Base-by-base conservation (phyloP, 2,113 vertebrate genomes). In the Gasterosteus nipponicus region DNA sequence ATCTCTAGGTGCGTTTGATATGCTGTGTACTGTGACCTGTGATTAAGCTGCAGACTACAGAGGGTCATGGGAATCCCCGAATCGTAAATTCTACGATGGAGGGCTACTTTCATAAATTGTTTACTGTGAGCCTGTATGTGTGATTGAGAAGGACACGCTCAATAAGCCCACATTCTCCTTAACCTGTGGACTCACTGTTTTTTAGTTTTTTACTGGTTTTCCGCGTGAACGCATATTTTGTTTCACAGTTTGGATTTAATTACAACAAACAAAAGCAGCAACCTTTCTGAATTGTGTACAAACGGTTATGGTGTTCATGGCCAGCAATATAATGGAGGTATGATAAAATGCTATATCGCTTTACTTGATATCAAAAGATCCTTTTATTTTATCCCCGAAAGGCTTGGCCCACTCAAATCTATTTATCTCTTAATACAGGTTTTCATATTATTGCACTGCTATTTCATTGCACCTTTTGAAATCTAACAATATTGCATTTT, bases 1-100 rank as follows among this genome's bases (percentile, higher is more conserved):
- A n/a, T 86, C 77, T 60, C 73, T 60, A 39, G 75, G 77, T 75
- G 35, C 6, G 64, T 87, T 81, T 81, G 77, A 86, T 80, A 75
- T 69, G 70, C 65, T 1, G 12, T 54, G 60, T 57, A 58, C 49
- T 41, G 69, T 78, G 74, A 86, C 81, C 80, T 86, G 82, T 66
- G 60, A 88, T 88, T 69, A 75, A 86, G 69, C 26, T 2, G 61
- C 75, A 66, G 74, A 67, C 78, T 75, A 72, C 64, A 77, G 46
- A 42, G 70, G 67, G 77, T 65, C 84, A 53, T 59, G 90, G 82
- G 81, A 86, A 92, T 85, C 70, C 76, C 77, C 69, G 46, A 77
- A 84, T 53, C 58, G 80, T 22, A 73, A 77, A 87, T 77, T 60
- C 62, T 42, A 63, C 60, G 57, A 81, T 44, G 42, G 42, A 41